Conservation (phyloP, 2,888 invertebrate genomes). For the Dexiosoma caninum region DNA sequence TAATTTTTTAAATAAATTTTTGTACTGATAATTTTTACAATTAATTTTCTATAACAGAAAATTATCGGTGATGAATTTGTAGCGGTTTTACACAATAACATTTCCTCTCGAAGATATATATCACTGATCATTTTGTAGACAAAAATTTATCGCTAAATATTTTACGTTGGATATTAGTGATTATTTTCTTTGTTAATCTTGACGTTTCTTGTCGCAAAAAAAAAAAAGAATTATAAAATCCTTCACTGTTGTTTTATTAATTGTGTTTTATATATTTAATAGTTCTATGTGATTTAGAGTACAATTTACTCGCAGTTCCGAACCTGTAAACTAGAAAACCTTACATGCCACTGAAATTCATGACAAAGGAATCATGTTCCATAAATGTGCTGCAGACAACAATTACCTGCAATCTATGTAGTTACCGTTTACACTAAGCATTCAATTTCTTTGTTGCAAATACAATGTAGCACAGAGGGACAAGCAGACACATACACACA, state of each 20-base stretch:
- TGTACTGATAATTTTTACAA: too few species aligned
- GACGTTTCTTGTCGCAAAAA: neutral
- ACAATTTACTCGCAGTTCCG: neutral
- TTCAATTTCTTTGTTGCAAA: neutral
- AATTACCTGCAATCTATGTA: slow-evolving; percentile 16
- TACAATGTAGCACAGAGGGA: slow-evolving; percentile 7
- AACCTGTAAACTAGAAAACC: slow-evolving; percentile 13
- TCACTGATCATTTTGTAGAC: too few species aligned
- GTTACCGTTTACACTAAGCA: slow-evolving; percentile 38
- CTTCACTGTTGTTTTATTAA: neutral
- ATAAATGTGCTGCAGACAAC: slow-evolving; percentile 37
- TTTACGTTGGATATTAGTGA: too few species aligned
- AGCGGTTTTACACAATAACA: too few species aligned
- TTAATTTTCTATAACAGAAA: too few species aligned
- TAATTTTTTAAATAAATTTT: too few species aligned
- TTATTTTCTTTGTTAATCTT: neutral
- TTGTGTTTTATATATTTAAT: neutral
- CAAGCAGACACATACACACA: neutral
- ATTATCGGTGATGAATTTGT: too few species aligned
- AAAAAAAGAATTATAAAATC: neutral
- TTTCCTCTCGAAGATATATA: too few species aligned
- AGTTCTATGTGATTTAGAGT: neutral
- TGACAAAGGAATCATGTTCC: slow-evolving; percentile 14
- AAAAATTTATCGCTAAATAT: too few species aligned
- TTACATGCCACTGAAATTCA: neutral